Conservation (phyloP, 2,113 vertebrate genomes). For the Hyla sarda region DNA sequence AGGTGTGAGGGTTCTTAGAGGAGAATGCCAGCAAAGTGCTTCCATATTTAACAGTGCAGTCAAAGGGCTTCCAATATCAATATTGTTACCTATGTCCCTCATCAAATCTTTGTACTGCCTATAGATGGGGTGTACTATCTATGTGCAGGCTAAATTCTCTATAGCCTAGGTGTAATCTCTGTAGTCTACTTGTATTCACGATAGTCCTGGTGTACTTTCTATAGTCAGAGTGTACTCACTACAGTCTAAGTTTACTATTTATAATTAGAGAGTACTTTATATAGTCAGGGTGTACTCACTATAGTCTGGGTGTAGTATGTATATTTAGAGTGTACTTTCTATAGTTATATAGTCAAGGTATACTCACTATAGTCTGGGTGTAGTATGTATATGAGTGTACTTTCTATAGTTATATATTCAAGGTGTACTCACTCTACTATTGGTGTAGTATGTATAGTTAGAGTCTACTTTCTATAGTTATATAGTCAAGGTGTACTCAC, state of each 20-base stretch:
- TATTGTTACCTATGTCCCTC: too few species aligned
- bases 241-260: too few species aligned
- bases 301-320: not conserved
- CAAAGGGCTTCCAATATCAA: too few species aligned
- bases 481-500: slow-evolving; percentile 93
- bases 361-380: slow-evolving; percentile 87
- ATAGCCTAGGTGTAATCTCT: not conserved
- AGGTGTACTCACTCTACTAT: slow-evolving; percentile 64
- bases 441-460: too few species aligned
- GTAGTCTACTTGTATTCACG: not conserved
- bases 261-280: slow-evolving; percentile 59
- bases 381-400: slow-evolving; percentile 65
- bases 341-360: not conserved
- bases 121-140: not conserved
- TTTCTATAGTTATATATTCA: not conserved
- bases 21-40: too few species aligned
- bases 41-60: too few species aligned
- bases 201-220: not conserved
- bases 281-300: slow-evolving; percentile 94
- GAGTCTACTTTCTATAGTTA: too few species aligned
- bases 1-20: too few species aligned
- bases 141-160: not conserved
- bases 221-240: not conserved
- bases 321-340: not conserved
- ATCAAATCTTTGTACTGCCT: not conserved